A percentile compares a stretch with the other conserved stretches of the same genome.
Conservation (phyloP, 2,113 vertebrate species). For the Eidolon helvum region DNA sequence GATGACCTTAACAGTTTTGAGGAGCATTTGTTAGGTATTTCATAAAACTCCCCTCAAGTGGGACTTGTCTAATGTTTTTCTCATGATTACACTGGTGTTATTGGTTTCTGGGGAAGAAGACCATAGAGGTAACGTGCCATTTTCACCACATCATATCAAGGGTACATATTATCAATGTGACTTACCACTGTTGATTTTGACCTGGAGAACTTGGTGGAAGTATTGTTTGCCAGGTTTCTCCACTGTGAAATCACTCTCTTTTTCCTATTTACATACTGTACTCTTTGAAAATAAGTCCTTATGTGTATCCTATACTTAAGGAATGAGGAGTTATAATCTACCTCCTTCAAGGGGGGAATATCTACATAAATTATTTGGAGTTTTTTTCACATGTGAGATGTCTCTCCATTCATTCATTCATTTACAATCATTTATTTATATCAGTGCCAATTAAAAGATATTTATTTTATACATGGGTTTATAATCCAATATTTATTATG, state of each 20-base stretch:
- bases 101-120: background rate
- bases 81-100: background rate
- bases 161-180: background rate
- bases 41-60: background rate
- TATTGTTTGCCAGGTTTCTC: background rate
- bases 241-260: background rate
- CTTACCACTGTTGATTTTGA: background rate
- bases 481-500: background rate
- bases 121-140: background rate
- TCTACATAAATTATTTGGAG: background rate
- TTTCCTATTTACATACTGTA: background rate
- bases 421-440: background rate
- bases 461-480: background rate
- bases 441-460: background rate
- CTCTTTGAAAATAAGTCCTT: background rate
- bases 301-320: background rate
- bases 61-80: background rate
- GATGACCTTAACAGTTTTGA: background rate
- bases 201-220: background rate
- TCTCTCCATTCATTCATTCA: background rate
- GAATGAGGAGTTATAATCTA: background rate
- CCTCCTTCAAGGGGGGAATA: background rate
- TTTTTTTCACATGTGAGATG: background rate
- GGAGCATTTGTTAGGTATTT: background rate
- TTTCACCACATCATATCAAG: background rate